These are phyloP conservation scores for Anticlea derivata DNA, from an alignment of 2,888 invertebrate species.

Conservation along the genomic window DNA sequence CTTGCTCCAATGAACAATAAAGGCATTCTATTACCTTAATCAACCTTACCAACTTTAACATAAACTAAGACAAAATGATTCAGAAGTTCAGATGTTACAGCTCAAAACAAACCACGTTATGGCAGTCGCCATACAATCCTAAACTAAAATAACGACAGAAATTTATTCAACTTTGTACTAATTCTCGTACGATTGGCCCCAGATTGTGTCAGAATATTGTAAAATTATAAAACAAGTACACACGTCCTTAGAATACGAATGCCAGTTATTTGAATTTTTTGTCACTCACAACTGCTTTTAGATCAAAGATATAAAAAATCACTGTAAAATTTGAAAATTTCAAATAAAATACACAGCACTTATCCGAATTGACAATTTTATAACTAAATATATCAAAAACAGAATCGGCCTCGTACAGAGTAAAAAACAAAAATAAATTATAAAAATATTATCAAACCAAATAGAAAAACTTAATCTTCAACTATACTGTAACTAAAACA, in stretches of 20 bases:
- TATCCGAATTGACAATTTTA: constrained; percentile 28
- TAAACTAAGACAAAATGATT: constrained; percentile 7
- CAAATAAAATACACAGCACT: constrained; percentile 39
- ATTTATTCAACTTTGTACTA: constrained; percentile 73
- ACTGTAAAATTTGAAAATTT: constrained; percentile 26
- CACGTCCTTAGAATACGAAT: constrained; percentile 2
- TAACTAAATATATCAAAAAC: constrained; percentile 32
- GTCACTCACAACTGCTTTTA: no score
- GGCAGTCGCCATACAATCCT: constrained; percentile 55
- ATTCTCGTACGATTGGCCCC: constrained; percentile 77
- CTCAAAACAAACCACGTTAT: constrained; percentile 22
- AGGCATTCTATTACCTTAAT: background rate
- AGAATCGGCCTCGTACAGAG: constrained; percentile 43
- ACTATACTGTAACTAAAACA: constrained; percentile 52
- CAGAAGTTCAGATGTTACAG: constrained; percentile 10
- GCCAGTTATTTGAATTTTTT: constrained; percentile 8
- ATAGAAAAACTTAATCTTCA: constrained; percentile 61
- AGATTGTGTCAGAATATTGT: constrained; percentile 56
- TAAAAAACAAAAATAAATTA: constrained; percentile 51
- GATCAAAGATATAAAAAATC: constrained; percentile 25
- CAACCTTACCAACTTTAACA: constrained; percentile 1
- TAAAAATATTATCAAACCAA: constrained; percentile 55
- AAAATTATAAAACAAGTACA: constrained; percentile 15
- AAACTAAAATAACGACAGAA: constrained; percentile 72
- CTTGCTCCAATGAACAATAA: no score